phyloP scores from a whole-genome alignment of 2,113 vertebrate genomes.

The Pedionomus torquatus region DNA sequence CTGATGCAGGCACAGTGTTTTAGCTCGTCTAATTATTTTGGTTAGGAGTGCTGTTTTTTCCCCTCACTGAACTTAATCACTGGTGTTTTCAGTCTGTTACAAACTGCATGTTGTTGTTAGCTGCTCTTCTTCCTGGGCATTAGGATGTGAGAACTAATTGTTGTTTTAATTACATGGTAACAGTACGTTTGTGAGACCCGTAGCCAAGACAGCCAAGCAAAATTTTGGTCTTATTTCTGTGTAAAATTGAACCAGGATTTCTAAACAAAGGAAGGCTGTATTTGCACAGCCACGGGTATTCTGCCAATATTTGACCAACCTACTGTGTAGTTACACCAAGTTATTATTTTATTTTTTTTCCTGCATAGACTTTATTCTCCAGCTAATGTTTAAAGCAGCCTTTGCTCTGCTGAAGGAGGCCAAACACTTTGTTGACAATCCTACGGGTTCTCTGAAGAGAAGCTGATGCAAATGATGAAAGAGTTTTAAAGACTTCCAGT shows the following conservation, averaged over 20 bases:
- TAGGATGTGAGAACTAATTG: rapidly evolving
- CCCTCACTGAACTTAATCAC: neutral
- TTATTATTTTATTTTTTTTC: neutral
- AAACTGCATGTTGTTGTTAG: neutral
- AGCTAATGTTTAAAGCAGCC: neutral
- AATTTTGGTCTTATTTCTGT: neutral
- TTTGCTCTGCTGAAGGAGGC: neutral
- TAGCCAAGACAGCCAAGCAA: neutral
- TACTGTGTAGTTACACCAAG: neutral
- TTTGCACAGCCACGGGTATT: neutral
- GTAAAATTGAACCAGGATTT: neutral
- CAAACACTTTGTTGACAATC: neutral
- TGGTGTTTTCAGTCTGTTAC: neutral
- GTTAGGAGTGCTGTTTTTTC: neutral
- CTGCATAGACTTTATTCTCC: neutral
- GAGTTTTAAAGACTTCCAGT: neutral
- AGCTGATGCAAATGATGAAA: neutral
- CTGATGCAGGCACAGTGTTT: neutral
- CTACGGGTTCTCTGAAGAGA: neutral
- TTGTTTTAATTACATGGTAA: neutral
- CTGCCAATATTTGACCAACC: neutral
- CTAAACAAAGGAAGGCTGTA: neutral
- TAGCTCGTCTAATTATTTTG: rapidly evolving
- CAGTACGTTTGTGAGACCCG: neutral
- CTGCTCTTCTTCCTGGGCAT: neutral